phyloP scores from a whole-genome alignment of 2,113 vertebrate species.

The Eptesicus fuscus region DNA sequence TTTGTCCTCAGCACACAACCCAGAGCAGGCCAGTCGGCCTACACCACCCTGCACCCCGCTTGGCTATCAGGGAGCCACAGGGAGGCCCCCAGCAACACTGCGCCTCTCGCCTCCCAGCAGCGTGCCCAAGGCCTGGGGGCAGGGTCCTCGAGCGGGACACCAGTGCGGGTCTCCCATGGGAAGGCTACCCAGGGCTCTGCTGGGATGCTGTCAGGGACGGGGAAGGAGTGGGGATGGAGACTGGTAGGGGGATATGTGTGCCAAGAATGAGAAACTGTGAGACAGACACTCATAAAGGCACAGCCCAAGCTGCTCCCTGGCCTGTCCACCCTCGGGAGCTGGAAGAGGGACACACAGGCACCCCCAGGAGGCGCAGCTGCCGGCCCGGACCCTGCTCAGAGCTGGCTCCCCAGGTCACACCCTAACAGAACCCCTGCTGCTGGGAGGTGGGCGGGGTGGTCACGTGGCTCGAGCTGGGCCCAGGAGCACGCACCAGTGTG shows the following conservation, averaged over 20 bases:
- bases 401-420: background rate
- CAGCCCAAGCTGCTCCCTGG: background rate
- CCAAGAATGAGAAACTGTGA: background rate
- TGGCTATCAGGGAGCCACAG: background rate
- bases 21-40: background rate
- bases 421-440: background rate
- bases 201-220: background rate
- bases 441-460: no score
- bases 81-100: background rate
- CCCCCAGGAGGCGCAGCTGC: background rate
- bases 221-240: no score
- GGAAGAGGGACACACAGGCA: accelerated
- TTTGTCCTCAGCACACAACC: background rate
- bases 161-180: background rate
- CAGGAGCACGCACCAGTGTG: constrained; percentile 87
- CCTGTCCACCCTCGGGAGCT: no score
- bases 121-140: background rate
- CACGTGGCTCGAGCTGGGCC: accelerated
- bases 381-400: background rate
- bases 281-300: background rate
- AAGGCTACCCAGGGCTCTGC: background rate
- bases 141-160: background rate
- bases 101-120: no score
- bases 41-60: background rate
- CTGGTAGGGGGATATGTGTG: accelerated